phyloP scores from a whole-genome alignment of 2,113 vertebrate species.

The Loxodonta africana region DNA sequence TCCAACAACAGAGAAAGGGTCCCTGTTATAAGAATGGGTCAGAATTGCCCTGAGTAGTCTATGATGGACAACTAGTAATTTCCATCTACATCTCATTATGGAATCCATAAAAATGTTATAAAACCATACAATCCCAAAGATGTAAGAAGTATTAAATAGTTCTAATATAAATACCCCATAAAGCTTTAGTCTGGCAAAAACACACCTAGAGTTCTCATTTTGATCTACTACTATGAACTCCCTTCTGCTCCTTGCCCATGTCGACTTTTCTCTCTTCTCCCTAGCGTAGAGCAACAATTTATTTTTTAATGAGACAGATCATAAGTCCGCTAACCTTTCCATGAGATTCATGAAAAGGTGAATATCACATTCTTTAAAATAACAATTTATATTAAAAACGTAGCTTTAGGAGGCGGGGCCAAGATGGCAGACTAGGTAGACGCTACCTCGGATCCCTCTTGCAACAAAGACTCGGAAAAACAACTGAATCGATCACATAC shows the following conservation, averaged over 20 bases:
- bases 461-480: too few species aligned
- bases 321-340: conserved; percentile 6
- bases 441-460: too few species aligned
- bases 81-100: not conserved
- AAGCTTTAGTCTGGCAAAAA: not conserved
- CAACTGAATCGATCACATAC: too few species aligned
- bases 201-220: conserved; percentile 14
- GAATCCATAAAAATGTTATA: not conserved
- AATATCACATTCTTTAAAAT: conserved; percentile 34
- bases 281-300: not conserved
- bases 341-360: not conserved
- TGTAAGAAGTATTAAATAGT: not conserved
- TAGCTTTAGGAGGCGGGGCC: not conserved
- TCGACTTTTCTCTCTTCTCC: conserved; percentile 22
- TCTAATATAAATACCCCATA: not conserved
- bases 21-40: not conserved
- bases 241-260: not conserved
- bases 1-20: not conserved
- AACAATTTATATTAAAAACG: conserved; percentile 44
- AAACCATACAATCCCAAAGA: not conserved
- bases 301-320: conserved; percentile 34
- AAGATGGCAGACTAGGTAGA: too few species aligned
- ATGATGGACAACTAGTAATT: not conserved
- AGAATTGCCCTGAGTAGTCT: not conserved
- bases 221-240: not conserved